Conservation (phyloP, 2,113 vertebrate genomes). For the Trochalopteron elliotii region DNA sequence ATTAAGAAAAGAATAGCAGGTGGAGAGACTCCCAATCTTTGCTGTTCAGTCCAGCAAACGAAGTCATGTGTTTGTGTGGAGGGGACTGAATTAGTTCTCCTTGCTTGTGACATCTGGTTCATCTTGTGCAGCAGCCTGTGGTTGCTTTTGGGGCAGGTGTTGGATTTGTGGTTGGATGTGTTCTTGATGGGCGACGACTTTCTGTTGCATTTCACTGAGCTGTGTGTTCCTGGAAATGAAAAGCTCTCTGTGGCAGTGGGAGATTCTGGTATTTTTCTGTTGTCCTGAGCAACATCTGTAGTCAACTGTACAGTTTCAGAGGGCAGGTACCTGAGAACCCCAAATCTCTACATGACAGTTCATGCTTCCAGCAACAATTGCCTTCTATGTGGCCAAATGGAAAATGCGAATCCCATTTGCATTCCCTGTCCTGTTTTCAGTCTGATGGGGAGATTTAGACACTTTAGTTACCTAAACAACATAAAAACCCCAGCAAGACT, state of each 20-base stretch:
- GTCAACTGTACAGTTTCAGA: not conserved
- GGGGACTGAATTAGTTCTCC: not conserved
- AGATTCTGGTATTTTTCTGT: not conserved
- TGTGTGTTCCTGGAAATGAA: not conserved
- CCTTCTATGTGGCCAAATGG: not conserved
- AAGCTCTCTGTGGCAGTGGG: not conserved
- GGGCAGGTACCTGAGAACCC: not conserved
- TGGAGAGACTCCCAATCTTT: not conserved
- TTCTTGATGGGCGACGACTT: not conserved
- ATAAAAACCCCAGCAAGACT: not conserved
- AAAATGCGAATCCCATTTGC: not conserved
- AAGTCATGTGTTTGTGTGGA: not conserved
- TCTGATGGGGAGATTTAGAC: not conserved
- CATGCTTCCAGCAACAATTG: not conserved
- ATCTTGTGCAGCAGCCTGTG: not conserved
- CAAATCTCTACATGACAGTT: not conserved
- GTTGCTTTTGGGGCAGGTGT: not conserved
- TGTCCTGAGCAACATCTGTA: not conserved
- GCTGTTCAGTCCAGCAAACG: not conserved
- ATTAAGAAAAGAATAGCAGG: not conserved
- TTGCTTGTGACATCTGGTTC: not conserved
- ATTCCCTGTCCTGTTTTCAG: not conserved
- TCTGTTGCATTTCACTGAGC: not conserved
- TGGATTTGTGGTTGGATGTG: not conserved
- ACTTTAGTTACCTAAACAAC: not conserved